Base-by-base conservation (phyloP, 2,888 invertebrate genomes). In the Spatulosminthurus flaviceps region DNA sequence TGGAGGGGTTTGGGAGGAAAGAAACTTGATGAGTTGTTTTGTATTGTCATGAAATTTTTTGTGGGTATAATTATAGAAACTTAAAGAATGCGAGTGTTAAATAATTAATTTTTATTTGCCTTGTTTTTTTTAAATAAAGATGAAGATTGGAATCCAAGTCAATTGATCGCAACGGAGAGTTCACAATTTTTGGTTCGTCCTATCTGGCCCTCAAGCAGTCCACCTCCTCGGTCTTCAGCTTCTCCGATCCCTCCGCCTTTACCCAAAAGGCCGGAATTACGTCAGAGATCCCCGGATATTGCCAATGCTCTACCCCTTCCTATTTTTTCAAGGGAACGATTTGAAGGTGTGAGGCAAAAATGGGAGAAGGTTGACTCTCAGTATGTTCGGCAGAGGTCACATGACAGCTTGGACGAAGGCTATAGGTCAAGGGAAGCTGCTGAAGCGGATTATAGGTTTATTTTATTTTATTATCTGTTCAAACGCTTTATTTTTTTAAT, bases 141-240 rank as follows among this genome's bases (percentile, higher is more conserved):
- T 88, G 93, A 93, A 86, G 93, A 93, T 86, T 93, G 93, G 93
- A 92, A 90, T 70, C 84, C 84, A 42, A 84, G 82, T 81, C 84
- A 84, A 28, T 78, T 84, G 51, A 81, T 84, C 60, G 86, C 85
- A 24, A 84, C 90, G 13, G 89, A 90, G 81, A 88, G 88, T 42
- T 87, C 89, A 0, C 86, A 89, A 72, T 92, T 92, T 86, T 88
- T 92, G 87, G 91, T 92, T 22, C 86, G 87, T 79, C 86, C 86
- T 42, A 83, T 82, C 11, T 86, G 86, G 86, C 83, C 84, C 28
- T 71, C 80, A 13, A 81, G 77, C 90, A 84, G 90, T 90, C 81
- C 88, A 89, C 29, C 89, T 89, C 0, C 88, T 89, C 19, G 87
- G 88, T 13, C 88, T 88, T 0, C 86, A 88, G 74, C 87, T 78